A percentile compares a stretch with the other conserved stretches of the same genome.
Conservation (phyloP, 2,888 invertebrate genomes). For the Drosophila testacea region DNA sequence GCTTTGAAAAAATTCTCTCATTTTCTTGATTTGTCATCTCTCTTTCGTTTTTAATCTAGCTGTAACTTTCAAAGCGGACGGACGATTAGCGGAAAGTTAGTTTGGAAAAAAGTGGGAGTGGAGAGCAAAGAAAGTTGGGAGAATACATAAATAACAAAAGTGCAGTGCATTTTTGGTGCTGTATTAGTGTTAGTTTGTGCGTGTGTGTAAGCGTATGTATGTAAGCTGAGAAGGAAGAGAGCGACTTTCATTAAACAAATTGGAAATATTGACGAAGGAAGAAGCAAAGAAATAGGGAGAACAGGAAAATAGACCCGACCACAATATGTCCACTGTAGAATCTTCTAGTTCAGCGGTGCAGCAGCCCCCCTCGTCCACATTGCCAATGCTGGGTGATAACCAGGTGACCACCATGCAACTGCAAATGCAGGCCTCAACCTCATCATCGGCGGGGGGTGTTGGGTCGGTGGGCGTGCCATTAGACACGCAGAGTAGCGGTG, state of each 20-base stretch:
- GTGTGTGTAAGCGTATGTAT: conserved; percentile 22
- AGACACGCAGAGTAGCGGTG: conserved; percentile 82
- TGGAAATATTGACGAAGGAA: conserved; percentile 27
- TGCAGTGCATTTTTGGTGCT: conserved; percentile 49
- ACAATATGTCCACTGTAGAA: conserved; percentile 85
- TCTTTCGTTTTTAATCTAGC: conserved; percentile 35
- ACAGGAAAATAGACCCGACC: conserved; percentile 3
- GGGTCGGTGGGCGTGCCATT: conserved; percentile 55
- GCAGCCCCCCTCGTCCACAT: conserved; percentile 83
- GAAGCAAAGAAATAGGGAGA: conserved; percentile 5
- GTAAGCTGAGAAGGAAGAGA: conserved; percentile 14
- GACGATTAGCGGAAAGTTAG: conserved; percentile 28
- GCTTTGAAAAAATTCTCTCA: conserved; percentile 18
- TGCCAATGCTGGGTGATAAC: conserved; percentile 83
- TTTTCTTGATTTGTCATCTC: neutral
- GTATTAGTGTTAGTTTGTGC: conserved; percentile 27
- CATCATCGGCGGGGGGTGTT: conserved; percentile 28
- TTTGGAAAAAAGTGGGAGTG: conserved; percentile 46
- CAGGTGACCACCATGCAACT: conserved; percentile 68
- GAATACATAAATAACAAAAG: conserved; percentile 59
- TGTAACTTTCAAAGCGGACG: conserved; percentile 32
- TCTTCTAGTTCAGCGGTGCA: conserved; percentile 86
- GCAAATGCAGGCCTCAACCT: conserved; percentile 73
- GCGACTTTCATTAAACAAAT: conserved; percentile 33
- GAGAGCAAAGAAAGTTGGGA: conserved; percentile 59